These are phyloP conservation scores for Ceraclea dissimilis DNA, from an alignment of 2,888 invertebrate genomes.

Conservation along the genomic window DNA sequence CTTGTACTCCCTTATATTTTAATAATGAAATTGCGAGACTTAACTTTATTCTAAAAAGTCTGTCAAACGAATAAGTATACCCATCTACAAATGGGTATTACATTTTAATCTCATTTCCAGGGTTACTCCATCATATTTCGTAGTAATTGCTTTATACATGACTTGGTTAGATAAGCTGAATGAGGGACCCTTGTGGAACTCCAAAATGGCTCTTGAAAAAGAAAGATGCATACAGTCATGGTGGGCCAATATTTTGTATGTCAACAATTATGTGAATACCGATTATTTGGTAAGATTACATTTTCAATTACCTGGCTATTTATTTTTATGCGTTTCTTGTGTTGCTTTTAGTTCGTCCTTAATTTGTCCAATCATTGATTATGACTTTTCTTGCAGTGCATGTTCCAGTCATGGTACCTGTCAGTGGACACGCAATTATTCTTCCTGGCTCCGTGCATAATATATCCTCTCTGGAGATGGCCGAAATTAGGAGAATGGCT, in stretches of 20 bases:
- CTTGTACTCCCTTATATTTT: background rate
- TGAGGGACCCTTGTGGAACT: slow-evolving; percentile 68
- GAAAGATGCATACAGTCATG: slow-evolving; percentile 58
- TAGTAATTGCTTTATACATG: slow-evolving; percentile 64
- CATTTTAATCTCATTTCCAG: slow-evolving; percentile 36
- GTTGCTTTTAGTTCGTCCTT: background rate
- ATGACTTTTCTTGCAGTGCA: slow-evolving; percentile 47
- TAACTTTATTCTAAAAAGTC: background rate
- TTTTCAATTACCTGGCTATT: background rate
- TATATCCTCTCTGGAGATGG: slow-evolving; percentile 62
- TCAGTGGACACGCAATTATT: slow-evolving; percentile 59
- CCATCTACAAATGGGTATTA: background rate
- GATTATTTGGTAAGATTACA: slow-evolving; percentile 47
- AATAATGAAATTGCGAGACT: too few relatives aligned
- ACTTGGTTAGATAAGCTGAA: slow-evolving; percentile 63
- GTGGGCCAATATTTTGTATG: slow-evolving; percentile 68
- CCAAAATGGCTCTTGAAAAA: slow-evolving; percentile 49
- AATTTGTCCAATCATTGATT: background rate
- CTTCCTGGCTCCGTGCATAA: slow-evolving; percentile 57
- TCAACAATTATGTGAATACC: slow-evolving; percentile 64
- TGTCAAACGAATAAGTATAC: background rate
- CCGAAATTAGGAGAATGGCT: slow-evolving; percentile 49
- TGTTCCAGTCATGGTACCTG: slow-evolving; percentile 68
- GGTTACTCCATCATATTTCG: slow-evolving; percentile 65
- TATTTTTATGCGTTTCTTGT: background rate